A percentile compares a stretch with the other conserved stretches of the same genome.
Conservation (phyloP, 2,888 invertebrate genomes). For the Zygothrica quintamaculata region DNA sequence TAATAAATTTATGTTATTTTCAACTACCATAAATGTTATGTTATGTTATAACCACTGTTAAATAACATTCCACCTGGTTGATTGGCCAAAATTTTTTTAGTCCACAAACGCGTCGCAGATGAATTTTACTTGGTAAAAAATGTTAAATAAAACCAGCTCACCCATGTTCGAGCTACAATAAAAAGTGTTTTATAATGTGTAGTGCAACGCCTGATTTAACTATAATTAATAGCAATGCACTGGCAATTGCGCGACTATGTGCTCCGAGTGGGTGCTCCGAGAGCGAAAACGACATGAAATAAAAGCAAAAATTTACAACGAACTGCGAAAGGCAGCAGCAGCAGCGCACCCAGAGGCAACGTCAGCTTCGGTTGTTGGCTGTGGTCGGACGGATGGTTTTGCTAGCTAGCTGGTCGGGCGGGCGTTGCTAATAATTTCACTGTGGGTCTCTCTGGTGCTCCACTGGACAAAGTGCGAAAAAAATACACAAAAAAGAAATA, state of each 20-base stretch:
- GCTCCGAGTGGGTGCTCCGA: constrained; percentile 43
- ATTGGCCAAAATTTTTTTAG: constrained; percentile 55
- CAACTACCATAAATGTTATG: neutral
- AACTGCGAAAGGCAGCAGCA: constrained; percentile 50
- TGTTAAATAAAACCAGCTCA: constrained; percentile 18
- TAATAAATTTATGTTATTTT: no score
- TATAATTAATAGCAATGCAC: constrained; percentile 36
- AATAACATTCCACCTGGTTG: constrained; percentile 57
- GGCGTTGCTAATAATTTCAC: constrained; percentile 68
- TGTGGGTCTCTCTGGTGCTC: constrained; percentile 62
- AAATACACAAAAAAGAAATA: no score
- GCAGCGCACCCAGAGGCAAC: constrained; percentile 46
- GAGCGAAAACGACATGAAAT: constrained; percentile 58
- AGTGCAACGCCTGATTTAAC: constrained; percentile 15
- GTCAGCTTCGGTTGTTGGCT: constrained; percentile 41
- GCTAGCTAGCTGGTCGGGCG: constrained; percentile 22
- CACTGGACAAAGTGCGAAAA: constrained; percentile 75
- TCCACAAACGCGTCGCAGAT: constrained; percentile 55
- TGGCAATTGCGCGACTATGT: constrained; percentile 32
- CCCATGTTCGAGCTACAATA: constrained; percentile 20
- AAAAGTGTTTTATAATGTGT: constrained; percentile 48
- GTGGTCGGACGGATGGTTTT: constrained; percentile 33
- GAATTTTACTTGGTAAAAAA: constrained; percentile 35
- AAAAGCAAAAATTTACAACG: constrained; percentile 56
- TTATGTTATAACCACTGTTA: constrained; percentile 15